Conservation (phyloP, 2,888 invertebrate species). For the Hydraecia micacea region DNA sequence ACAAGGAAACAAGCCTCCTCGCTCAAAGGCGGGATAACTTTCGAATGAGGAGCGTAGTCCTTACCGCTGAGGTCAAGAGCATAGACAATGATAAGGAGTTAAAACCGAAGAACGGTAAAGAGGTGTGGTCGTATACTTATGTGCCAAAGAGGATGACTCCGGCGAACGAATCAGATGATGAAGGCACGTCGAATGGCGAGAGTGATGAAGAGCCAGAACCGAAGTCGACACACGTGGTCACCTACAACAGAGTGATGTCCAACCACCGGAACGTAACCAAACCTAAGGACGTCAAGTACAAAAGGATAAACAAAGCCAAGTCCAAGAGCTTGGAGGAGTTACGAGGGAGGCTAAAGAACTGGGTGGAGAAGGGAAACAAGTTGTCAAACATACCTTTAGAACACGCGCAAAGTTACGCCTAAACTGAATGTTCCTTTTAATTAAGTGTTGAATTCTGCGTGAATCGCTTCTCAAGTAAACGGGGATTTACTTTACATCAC, state of each 20-base stretch:
- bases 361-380: slow-evolving; percentile 95
- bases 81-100: slow-evolving; percentile 85
- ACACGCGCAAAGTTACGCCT: slow-evolving; percentile 92
- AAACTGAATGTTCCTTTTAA: slow-evolving; percentile 81
- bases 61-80: slow-evolving; percentile 86
- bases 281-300: slow-evolving; percentile 97
- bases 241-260: slow-evolving; percentile 96
- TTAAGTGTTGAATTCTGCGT: slow-evolving; percentile 62
- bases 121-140: slow-evolving; percentile 88
- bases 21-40: slow-evolving; percentile 88
- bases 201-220: slow-evolving; percentile 85
- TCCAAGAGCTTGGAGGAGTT: slow-evolving; percentile 96
- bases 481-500: slow-evolving; percentile 57
- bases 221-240: slow-evolving; percentile 91
- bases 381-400: slow-evolving; percentile 92
- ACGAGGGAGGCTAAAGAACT: slow-evolving; percentile 95
- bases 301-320: slow-evolving; percentile 97
- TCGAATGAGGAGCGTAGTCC: slow-evolving; percentile 85
- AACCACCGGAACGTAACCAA: slow-evolving; percentile 97
- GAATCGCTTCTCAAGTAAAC: slow-evolving; percentile 41
- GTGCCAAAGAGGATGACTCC: slow-evolving; percentile 88
- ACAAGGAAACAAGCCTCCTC: slow-evolving; percentile 82
- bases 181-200: slow-evolving; percentile 84
- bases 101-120: slow-evolving; percentile 78
- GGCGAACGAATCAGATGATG: slow-evolving; percentile 85